Conservation (phyloP, 2,113 vertebrate genomes). For the Bambusicola thoracicus region DNA sequence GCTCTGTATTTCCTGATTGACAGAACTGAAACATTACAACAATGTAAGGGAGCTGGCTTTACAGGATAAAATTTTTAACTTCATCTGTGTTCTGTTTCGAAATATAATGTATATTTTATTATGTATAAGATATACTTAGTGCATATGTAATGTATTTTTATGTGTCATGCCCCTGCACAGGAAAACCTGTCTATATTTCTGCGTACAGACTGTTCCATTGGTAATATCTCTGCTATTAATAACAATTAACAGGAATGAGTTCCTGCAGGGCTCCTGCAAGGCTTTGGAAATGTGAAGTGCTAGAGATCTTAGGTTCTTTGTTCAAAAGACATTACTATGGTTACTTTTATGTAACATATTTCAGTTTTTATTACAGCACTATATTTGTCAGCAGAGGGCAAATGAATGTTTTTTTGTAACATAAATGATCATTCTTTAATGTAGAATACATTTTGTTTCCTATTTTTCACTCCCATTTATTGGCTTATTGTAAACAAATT, state of each 20-base stretch:
- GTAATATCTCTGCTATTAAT: background rate
- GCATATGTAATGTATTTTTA: background rate
- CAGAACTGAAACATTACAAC: background rate
- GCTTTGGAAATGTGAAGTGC: background rate
- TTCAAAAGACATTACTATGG: slow-evolving; percentile 13
- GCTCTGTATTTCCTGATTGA: background rate
- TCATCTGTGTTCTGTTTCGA: background rate
- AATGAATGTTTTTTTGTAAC: background rate
- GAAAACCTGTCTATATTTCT: background rate
- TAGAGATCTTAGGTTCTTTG: slow-evolving; percentile 17
- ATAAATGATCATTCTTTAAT: background rate
- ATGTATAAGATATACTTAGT: background rate
- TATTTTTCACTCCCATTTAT: background rate
- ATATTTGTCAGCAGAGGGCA: background rate
- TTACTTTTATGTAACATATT: background rate
- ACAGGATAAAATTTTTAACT: background rate
- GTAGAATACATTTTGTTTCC: background rate
- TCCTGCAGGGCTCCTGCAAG: background rate
- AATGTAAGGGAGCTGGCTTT: background rate
- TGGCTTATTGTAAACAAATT: background rate
- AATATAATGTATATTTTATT: background rate
- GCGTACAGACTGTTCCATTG: background rate
- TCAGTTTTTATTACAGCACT: background rate
- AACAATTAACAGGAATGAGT: background rate
- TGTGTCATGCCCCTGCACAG: fast-evolving